Evolutionary conservation across 2,888 invertebrate species (phyloP).

Genomic region (Hirtodrosophila duncani): DNA sequence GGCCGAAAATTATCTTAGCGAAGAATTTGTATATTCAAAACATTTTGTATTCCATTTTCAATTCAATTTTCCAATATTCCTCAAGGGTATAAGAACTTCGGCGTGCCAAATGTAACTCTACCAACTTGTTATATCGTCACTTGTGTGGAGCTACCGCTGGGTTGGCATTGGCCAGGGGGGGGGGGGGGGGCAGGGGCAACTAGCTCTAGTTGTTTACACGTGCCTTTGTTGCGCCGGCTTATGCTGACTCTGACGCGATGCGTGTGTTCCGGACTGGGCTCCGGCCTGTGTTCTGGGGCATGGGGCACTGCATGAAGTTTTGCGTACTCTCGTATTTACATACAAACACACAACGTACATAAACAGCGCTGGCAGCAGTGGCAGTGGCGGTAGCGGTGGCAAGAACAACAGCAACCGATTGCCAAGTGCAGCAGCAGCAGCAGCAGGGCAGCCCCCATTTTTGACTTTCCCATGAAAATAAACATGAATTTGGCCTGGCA

Average conservation of each 20-base stretch:
- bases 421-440: slow-evolving; percentile 39
- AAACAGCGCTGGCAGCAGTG: slow-evolving; percentile 39
- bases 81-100: slow-evolving; percentile 45
- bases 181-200: slow-evolving; percentile 33
- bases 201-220: slow-evolving; percentile 68
- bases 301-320: slow-evolving; percentile 66
- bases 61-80: neutral
- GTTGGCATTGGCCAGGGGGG: neutral
- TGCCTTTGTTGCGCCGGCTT: slow-evolving; percentile 70
- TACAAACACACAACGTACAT: slow-evolving; percentile 52
- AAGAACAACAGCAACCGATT: slow-evolving; percentile 43
- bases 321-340: slow-evolving; percentile 68
- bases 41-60: no score
- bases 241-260: slow-evolving; percentile 56
- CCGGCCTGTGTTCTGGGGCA: neutral
- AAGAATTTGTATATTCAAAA: no score
- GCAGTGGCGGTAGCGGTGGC: slow-evolving; percentile 36
- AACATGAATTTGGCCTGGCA: slow-evolving; percentile 55
- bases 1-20: no score
- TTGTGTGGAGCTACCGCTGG: slow-evolving; percentile 43
- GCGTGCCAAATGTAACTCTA: slow-evolving; percentile 37
- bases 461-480: slow-evolving; percentile 71
- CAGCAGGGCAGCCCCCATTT: slow-evolving; percentile 22
- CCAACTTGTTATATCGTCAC: slow-evolving; percentile 60
- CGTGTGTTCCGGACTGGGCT: slow-evolving; percentile 51